Percentiles rank a stretch among this genome's conserved stretches.
Evolutionary conservation across 1,140 invertebrate species (phyloP).

Genomic region (Drosophila virilis): DNA sequence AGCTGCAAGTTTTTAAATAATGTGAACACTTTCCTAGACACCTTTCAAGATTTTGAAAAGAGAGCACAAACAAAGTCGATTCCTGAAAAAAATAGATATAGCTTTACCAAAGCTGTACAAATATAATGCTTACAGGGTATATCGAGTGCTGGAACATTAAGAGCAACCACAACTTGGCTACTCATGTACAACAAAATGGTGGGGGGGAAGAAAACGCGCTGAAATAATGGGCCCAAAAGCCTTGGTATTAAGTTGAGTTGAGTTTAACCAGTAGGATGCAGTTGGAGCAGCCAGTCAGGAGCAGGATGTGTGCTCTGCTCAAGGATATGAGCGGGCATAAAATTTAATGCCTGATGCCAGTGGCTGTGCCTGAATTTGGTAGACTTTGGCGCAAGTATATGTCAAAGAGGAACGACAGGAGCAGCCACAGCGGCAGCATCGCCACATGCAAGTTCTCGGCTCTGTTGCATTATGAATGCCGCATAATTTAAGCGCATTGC

Average conservation of each 20-base stretch:
- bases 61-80: too few species aligned
- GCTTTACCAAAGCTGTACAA: neutral
- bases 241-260: constrained; percentile 69
- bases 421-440: neutral
- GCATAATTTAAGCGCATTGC: constrained; percentile 73
- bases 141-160: neutral
- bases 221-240: constrained; percentile 73
- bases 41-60: too few species aligned
- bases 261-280: constrained; percentile 48
- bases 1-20: too few species aligned
- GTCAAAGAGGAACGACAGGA: constrained; percentile 58
- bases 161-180: constrained; percentile 18
- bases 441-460: constrained; percentile 22
- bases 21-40: too few species aligned
- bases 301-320: constrained; percentile 43
- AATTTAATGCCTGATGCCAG: constrained; percentile 64
- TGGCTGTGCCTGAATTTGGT: constrained; percentile 41
- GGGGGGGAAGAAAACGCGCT: constrained; percentile 37
- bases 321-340: constrained; percentile 66
- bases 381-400: constrained; percentile 51
- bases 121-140: constrained; percentile 2
- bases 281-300: constrained; percentile 27
- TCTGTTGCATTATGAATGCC: constrained; percentile 77
- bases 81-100: too few species aligned
- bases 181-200: constrained; percentile 43